Conservation (phyloP, 1,140 invertebrate genomes). For the Formica exsecta region DNA sequence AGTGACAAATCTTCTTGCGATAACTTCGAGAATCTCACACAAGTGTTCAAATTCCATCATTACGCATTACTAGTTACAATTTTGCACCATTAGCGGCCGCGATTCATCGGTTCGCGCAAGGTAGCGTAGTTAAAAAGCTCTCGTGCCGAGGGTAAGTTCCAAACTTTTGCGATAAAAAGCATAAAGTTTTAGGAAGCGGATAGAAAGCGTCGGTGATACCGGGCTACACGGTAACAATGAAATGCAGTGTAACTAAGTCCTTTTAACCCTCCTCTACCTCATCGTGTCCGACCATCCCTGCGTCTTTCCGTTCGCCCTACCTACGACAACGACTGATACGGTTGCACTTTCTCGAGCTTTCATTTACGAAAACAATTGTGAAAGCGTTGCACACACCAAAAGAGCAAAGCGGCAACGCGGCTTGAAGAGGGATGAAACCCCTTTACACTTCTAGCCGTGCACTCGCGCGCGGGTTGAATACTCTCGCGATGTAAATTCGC, state of each 20-base stretch:
- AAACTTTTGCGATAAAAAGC: slow-evolving; percentile 65
- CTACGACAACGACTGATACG: slow-evolving; percentile 34
- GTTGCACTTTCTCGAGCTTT: slow-evolving; percentile 68
- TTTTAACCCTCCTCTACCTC: slow-evolving; percentile 33
- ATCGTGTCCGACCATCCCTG: slow-evolving; percentile 34
- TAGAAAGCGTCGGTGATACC: slow-evolving; percentile 53
- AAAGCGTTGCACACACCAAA: slow-evolving; percentile 62
- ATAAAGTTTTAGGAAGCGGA: slow-evolving; percentile 60
- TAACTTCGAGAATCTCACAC: not conserved
- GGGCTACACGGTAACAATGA: slow-evolving; percentile 67
- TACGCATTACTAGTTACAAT: slow-evolving; percentile 25
- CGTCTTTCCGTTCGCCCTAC: slow-evolving; percentile 16
- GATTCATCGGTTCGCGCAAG: slow-evolving; percentile 52
- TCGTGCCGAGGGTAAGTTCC: slow-evolving; percentile 65
- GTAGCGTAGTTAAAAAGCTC: slow-evolving; percentile 64
- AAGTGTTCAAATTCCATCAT: slow-evolving; percentile 41
- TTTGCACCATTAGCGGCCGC: slow-evolving; percentile 49
- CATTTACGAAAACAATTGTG: slow-evolving; percentile 76
- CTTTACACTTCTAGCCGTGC: not conserved
- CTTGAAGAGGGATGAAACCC: slow-evolving; percentile 35
- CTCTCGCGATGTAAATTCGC: slow-evolving; percentile 43
- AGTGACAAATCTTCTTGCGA: not conserved
- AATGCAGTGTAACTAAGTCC: slow-evolving; percentile 72
- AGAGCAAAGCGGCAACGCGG: slow-evolving; percentile 52
- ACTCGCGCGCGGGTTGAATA: slow-evolving; percentile 39